Conservation (phyloP, 2,113 vertebrate species). For the Labrus mixtus region DNA sequence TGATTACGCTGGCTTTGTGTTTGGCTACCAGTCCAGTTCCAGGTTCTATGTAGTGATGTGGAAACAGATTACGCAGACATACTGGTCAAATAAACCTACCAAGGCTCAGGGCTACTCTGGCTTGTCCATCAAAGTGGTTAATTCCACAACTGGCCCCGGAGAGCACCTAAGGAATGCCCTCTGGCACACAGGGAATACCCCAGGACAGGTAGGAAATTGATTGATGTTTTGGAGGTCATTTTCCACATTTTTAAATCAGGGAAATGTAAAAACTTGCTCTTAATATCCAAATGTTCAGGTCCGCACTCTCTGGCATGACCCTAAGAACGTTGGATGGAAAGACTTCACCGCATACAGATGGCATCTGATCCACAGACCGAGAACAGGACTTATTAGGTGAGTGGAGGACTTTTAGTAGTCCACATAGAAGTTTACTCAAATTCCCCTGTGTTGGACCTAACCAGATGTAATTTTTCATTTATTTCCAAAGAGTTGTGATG, state of each 20-base stretch:
- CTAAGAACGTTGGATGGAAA: conserved; percentile 97
- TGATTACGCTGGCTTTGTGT: conserved; percentile 98
- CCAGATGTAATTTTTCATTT: neutral
- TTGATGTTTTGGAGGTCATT: neutral
- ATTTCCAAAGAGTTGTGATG: conserved; percentile 93
- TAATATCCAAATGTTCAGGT: conserved; percentile 82
- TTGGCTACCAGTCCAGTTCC: conserved; percentile 98
- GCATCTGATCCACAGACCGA: conserved; percentile 96
- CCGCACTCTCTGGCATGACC: conserved; percentile 97
- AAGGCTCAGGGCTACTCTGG: conserved; percentile 98
- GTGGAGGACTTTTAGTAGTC: conserved; percentile 4
- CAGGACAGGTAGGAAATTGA: conserved; percentile 89
- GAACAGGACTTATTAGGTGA: conserved; percentile 96
- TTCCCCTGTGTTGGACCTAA: neutral
- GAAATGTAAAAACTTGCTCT: neutral
- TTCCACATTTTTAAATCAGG: neutral
- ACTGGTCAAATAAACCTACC: conserved; percentile 95
- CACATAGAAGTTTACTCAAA: neutral
- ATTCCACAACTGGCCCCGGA: conserved; percentile 97
- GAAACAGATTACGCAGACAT: conserved; percentile 99
- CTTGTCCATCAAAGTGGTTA: conserved; percentile 98
- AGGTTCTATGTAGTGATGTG: conserved; percentile 99
- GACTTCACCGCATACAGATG: conserved; percentile 99
- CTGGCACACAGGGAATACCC: conserved; percentile 98
- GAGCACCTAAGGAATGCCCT: conserved; percentile 98